Conservation (phyloP, 2,797 vertebrate genomes). For the Microchirus variegatus region DNA sequence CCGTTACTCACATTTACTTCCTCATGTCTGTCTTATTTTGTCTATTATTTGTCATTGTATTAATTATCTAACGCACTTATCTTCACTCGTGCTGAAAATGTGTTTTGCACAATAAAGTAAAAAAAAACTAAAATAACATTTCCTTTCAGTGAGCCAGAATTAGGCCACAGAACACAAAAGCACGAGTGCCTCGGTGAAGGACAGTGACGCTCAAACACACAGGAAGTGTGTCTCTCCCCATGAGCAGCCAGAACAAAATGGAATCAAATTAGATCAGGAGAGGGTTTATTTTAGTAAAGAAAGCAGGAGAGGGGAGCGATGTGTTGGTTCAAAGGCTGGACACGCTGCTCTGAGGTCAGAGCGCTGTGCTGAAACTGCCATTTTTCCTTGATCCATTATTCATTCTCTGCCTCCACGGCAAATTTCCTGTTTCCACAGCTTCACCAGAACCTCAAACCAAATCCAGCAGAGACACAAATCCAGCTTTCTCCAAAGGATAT, state of each 20-base stretch:
- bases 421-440: conserved; percentile 69
- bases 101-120: no score
- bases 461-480: conserved; percentile 14
- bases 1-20: no score
- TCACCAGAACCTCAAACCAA: conserved; percentile 40
- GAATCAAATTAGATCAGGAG: conserved; percentile 69
- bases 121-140: no score
- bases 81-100: no score
- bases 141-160: conserved; percentile 39
- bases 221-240: conserved; percentile 67
- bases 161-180: conserved; percentile 55
- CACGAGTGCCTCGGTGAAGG: conserved; percentile 38
- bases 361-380: conserved; percentile 69
- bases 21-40: no score
- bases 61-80: no score
- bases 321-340: conserved; percentile 61
- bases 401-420: conserved; percentile 72
- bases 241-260: conserved; percentile 59
- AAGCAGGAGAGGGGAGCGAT: conserved; percentile 60
- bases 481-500: conserved; percentile 5
- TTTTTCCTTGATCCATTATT: conserved; percentile 83
- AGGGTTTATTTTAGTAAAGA: conserved; percentile 71
- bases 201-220: conserved; percentile 60
- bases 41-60: no score
- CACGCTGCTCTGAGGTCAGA: conserved; percentile 69